These are phyloP conservation scores for Bedellia somnulentella DNA, from an alignment of 2,888 invertebrate genomes.

Conservation along the genomic window DNA sequence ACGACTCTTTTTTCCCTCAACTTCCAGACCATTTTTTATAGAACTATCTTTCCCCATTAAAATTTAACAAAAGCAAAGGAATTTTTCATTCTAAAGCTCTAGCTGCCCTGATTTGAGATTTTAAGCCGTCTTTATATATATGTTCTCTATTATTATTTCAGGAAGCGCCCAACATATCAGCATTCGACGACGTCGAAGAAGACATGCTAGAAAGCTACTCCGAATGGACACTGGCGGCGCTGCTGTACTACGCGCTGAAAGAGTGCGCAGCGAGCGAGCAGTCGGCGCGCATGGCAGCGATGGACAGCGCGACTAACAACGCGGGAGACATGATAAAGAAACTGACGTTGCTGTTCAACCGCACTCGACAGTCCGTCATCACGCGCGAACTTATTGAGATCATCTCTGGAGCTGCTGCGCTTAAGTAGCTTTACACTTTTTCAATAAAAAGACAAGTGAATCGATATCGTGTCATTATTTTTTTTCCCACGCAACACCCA, in stretches of 20 bases:
- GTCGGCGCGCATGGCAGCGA: conserved; percentile 79
- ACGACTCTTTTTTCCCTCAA: too few species aligned
- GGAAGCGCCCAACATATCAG: conserved; percentile 63
- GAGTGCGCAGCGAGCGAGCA: conserved; percentile 77
- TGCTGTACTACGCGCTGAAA: conserved; percentile 74
- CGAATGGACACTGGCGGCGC: conserved; percentile 72
- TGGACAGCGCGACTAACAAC: conserved; percentile 83
- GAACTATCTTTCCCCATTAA: too few species aligned
- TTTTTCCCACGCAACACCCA: too few species aligned
- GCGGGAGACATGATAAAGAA: conserved; percentile 80
- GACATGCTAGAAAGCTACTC: conserved; percentile 68
- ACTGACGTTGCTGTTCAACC: conserved; percentile 72
- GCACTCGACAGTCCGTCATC: conserved; percentile 82
- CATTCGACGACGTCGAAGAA: conserved; percentile 72
- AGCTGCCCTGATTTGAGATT: too few species aligned
- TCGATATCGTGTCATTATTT: too few species aligned
- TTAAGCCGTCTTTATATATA: too few species aligned
- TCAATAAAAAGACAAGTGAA: too few species aligned
- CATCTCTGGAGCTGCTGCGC: conserved; percentile 84
- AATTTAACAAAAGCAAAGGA: too few species aligned
- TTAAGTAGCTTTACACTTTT: too few species aligned
- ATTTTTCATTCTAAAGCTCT: too few species aligned
- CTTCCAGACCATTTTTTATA: too few species aligned
- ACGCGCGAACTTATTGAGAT: conserved; percentile 89
- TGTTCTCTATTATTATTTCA: too few species aligned